Evolutionary conservation across 2,113 vertebrate genomes (phyloP), one percentile per base, ranked within the genome.

Genomic region (Dromaius novaehollandiae): DNA sequence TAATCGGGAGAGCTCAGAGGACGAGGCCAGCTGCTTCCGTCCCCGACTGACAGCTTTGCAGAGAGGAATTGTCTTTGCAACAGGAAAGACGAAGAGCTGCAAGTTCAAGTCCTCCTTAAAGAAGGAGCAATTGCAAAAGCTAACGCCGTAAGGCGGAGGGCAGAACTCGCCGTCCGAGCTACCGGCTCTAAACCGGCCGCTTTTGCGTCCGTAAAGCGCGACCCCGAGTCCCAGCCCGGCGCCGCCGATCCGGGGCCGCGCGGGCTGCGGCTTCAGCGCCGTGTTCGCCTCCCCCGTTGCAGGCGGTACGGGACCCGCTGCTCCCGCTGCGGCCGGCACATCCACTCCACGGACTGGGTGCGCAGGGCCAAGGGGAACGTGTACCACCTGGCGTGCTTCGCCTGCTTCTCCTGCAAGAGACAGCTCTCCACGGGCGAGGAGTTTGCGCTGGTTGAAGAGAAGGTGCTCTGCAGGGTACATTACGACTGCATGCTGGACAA

Each of bases 401-500:
- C 99, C 7, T 99, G 99, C 97, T 99, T 99, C 97, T 99, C 99
- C 96, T 99, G 99, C 97, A 99, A 99, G 83, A 98, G 99, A 11
- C 99, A 99, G 96, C 99, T 99, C 40, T 99, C 99, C 16, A 99
- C 99, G 0, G 99, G 99, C 56, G 99, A 99, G 96, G 99, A 99
- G 98, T 99, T 99, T 38, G 99, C 99, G 16, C 88, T 99, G 98
- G 99, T 99, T 22, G 99, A 99, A 94, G 99, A 99, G 88, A 99
- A 99, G 81, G 99, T 99, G 74, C 98, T 99, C 7, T 99, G 99
- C 79, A 98, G 99, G 64, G 99, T 99, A 18, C 99, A 99, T 92
- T 99, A 99, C 8, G 99, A 99, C 98, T 99, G 99, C 97, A 99
- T 99, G 99, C 88, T 99, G 98, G 99, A 99, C 97, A 99, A 99